These are phyloP conservation scores for Coreoperca whiteheadi DNA, from an alignment of 2,113 vertebrate genomes.

Conservation along the genomic window DNA sequence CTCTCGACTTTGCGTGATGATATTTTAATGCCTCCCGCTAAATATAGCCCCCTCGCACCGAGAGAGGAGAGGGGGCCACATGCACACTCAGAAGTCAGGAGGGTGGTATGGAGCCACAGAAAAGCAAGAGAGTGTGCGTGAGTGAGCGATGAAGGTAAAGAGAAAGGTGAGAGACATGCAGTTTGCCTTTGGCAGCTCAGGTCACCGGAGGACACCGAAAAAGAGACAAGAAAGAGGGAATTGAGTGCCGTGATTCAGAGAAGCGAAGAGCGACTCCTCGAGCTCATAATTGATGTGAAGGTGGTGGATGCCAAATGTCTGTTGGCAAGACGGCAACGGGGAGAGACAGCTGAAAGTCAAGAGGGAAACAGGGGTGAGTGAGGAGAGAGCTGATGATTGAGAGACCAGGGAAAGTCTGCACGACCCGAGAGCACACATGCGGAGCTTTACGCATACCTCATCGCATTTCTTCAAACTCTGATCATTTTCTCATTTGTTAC, in stretches of 20 bases:
- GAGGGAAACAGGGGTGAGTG: constrained; percentile 35
- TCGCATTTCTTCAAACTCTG: neutral
- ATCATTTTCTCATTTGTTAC: neutral
- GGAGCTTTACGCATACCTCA: neutral
- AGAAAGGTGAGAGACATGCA: neutral
- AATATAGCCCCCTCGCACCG: constrained; percentile 65
- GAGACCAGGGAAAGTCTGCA: constrained; percentile 5
- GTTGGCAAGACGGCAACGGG: constrained; percentile 39
- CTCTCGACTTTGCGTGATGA: constrained; percentile 71
- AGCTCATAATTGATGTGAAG: constrained; percentile 58
- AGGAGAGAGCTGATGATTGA: constrained; percentile 33
- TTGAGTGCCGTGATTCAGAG: constrained; percentile 32
- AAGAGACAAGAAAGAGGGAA: constrained; percentile 12
- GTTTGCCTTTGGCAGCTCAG: neutral
- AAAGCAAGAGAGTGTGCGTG: neutral
- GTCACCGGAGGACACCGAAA: constrained; percentile 35
- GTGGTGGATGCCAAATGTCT: constrained; percentile 53
- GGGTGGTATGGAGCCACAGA: neutral
- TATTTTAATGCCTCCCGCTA: constrained; percentile 79
- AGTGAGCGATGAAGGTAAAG: neutral
- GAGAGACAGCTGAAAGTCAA: constrained; percentile 62
- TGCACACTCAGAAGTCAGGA: neutral
- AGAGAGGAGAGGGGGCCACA: neutral
- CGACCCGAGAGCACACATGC: neutral
- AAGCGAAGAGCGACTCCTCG: constrained; percentile 35